Conservation (phyloP, 2,113 vertebrate genomes). For the Gila orcuttii region DNA sequence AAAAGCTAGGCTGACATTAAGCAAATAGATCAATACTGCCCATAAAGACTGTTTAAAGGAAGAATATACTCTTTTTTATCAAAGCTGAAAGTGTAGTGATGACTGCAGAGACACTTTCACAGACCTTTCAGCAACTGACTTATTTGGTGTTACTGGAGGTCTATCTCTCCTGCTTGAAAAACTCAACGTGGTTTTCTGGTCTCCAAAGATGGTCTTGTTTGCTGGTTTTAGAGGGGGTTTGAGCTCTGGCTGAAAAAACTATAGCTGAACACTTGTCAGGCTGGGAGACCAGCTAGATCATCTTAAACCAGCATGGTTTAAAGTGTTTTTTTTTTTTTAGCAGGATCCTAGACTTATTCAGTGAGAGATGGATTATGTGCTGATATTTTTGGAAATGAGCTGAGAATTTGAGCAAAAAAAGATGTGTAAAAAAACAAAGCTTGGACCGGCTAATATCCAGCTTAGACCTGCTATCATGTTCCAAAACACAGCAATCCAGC, state of each 20-base stretch:
- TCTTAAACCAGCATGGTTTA: neutral
- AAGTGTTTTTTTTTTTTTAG: neutral
- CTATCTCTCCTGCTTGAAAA: neutral
- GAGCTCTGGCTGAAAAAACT: neutral
- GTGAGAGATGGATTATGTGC: neutral
- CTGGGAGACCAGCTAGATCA: neutral
- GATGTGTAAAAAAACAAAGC: constrained; percentile 23
- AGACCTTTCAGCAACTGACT: constrained; percentile 3
- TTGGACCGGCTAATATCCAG: neutral
- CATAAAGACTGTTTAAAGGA: neutral
- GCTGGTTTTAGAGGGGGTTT: neutral
- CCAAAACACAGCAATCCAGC: constrained; percentile 30
- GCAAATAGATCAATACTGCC: neutral
- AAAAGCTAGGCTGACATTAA: constrained; percentile 9
- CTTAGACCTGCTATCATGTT: constrained; percentile 1
- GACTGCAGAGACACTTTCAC: neutral
- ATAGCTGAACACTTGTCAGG: neutral
- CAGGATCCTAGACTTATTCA: neutral
- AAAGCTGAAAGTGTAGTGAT: neutral
- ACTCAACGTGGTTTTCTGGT: neutral
- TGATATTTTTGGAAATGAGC: constrained; percentile 28
- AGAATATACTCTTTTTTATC: constrained; percentile 21
- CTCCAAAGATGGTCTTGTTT: neutral
- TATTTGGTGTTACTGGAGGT: neutral
- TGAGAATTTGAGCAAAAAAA: neutral